Evolutionary conservation across 2,888 invertebrate species (phyloP).

Genomic region (Marronus borbonicus): DNA sequence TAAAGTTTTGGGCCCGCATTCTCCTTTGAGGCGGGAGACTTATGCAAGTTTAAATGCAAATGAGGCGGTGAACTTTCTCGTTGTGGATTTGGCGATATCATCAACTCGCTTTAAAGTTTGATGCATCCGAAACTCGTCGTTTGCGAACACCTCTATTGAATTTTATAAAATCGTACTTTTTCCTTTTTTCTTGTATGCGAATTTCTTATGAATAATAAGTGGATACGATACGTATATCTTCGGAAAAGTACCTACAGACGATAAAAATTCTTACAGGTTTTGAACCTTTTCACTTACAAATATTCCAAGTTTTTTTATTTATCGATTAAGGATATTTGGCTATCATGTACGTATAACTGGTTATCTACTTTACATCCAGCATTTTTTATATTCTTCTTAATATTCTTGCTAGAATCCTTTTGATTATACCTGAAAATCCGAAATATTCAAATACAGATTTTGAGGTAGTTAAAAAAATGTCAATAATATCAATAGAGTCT

Average conservation of each 20-base stretch:
- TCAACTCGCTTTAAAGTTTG: slow-evolving; percentile 45
- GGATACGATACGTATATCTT: neutral
- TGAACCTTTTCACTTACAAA: too few relatives aligned
- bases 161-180: slow-evolving; percentile 24
- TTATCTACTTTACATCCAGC: slow-evolving; percentile 6
- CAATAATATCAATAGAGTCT: slow-evolving; percentile 40
- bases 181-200: neutral
- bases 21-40: slow-evolving; percentile 28
- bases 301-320: too few relatives aligned
- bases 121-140: slow-evolving; percentile 32
- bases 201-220: slow-evolving; percentile 31
- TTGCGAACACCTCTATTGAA: slow-evolving; percentile 32
- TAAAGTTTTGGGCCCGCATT: slow-evolving; percentile 24
- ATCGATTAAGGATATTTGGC: too few relatives aligned
- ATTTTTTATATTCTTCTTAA: neutral
- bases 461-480: slow-evolving; percentile 21
- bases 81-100: slow-evolving; percentile 43
- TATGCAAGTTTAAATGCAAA: slow-evolving; percentile 47
- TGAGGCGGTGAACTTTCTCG: slow-evolving; percentile 38
- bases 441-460: neutral
- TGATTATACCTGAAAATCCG: neutral
- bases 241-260: neutral
- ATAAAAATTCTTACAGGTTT: neutral
- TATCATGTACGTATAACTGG: slow-evolving; percentile 17
- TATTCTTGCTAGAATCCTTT: neutral